Evolutionary conservation across 2,888 invertebrate species (phyloP).

Genomic region (Callinectes sapidus): DNA sequence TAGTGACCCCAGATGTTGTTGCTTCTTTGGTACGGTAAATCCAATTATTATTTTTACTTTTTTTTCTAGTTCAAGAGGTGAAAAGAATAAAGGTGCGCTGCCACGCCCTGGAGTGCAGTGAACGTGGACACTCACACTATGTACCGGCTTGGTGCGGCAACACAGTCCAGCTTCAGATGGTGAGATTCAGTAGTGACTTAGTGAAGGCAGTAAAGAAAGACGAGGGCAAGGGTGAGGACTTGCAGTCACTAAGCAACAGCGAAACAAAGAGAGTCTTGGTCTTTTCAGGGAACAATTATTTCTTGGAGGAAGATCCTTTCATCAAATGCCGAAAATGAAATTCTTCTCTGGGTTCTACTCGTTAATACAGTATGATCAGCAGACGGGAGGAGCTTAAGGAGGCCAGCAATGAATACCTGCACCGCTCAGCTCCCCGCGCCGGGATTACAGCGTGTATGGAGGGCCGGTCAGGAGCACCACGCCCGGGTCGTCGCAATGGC

Average conservation of each 20-base stretch:
- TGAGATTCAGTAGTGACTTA: background rate
- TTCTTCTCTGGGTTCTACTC: background rate
- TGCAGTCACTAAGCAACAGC: background rate
- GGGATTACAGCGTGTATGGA: slow-evolving; percentile 6
- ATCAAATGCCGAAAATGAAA: background rate
- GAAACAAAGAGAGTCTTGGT: background rate
- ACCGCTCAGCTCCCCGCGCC: background rate
- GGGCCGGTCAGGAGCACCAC: slow-evolving; percentile 4
- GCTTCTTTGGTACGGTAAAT: background rate
- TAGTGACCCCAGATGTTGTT: slow-evolving; percentile 12
- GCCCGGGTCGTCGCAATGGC: slow-evolving; percentile 27
- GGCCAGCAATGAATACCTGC: slow-evolving; percentile 9
- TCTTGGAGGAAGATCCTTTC: background rate
- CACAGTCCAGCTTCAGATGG: background rate
- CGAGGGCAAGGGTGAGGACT: background rate
- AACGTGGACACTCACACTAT: background rate
- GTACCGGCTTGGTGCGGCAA: background rate
- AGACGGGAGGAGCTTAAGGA: background rate
- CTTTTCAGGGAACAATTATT: background rate
- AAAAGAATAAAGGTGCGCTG: slow-evolving; percentile 23
- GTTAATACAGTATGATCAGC: background rate
- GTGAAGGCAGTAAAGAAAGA: background rate
- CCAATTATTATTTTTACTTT: background rate
- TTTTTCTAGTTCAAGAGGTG: slow-evolving; percentile 12
- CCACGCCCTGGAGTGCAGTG: background rate